These are phyloP conservation scores for Saimiri boliviensis DNA, from an alignment of 2,113 vertebrate genomes.

Conservation along the genomic window DNA sequence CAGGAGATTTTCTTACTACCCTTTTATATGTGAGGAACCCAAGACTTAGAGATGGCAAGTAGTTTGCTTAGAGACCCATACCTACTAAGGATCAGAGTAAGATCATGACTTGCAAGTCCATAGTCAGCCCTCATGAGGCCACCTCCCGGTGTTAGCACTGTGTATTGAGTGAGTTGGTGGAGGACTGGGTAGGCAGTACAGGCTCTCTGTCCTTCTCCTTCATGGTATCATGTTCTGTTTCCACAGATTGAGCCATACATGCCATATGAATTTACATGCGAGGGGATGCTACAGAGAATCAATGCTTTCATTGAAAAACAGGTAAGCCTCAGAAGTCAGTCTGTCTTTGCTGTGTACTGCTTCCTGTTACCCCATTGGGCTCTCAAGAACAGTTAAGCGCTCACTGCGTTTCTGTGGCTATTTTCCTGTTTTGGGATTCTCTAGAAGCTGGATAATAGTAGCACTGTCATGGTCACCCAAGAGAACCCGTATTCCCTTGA, in stretches of 20 bases:
- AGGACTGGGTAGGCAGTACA: background rate
- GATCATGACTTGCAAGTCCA: background rate
- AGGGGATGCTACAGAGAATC: constrained; percentile 98
- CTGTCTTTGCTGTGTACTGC: background rate
- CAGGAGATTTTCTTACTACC: background rate
- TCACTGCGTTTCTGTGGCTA: background rate
- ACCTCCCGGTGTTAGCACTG: background rate
- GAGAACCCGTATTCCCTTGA: background rate
- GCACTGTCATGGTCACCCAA: background rate
- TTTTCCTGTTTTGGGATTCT: background rate
- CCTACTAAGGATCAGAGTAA: background rate
- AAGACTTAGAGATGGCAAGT: background rate
- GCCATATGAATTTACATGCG: constrained; percentile 98
- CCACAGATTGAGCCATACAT: constrained; percentile 96
- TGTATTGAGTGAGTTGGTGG: background rate
- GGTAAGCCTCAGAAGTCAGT: constrained; percentile 81
- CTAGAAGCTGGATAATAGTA: background rate
- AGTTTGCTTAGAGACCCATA: background rate
- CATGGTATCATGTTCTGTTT: background rate
- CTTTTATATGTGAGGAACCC: background rate
- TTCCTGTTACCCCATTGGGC: background rate
- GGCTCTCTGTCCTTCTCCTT: background rate
- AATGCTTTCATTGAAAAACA: constrained; percentile 98
- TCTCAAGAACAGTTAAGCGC: background rate
- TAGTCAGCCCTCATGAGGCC: background rate